Evolutionary conservation across 2,113 vertebrate genomes (phyloP).

Genomic region (Hiodon alosoides): DNA sequence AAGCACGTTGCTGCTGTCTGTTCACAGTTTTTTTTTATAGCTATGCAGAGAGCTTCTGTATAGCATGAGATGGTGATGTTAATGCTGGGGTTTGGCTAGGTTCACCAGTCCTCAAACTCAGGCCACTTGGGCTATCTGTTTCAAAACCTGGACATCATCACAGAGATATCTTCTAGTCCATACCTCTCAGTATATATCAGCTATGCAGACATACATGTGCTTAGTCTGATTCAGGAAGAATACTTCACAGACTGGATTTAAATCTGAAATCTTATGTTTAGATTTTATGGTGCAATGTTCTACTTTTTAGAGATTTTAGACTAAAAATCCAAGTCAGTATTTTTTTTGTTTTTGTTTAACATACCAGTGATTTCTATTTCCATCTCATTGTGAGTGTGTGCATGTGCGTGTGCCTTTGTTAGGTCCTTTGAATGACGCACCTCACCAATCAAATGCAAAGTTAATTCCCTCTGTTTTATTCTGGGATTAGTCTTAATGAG

Average conservation of each 20-base stretch:
- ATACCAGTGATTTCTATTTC: too few species aligned
- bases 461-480: neutral
- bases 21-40: neutral
- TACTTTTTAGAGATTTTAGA: too few species aligned
- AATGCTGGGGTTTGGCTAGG: too few species aligned
- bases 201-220: too few species aligned
- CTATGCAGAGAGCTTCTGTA: neutral
- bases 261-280: neutral
- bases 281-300: neutral
- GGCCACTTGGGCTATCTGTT: too few species aligned
- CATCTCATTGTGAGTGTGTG: too few species aligned
- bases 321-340: too few species aligned
- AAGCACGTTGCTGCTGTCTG: neutral
- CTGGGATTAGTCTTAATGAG: conserved; percentile 13
- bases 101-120: too few species aligned
- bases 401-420: neutral
- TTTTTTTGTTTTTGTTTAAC: too few species aligned
- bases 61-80: neutral
- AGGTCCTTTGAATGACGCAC: neutral
- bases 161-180: too few species aligned
- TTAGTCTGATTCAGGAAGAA: neutral
- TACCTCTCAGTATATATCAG: too few species aligned
- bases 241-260: neutral
- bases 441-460: neutral
- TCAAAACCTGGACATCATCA: too few species aligned